phyloP scores from a whole-genome alignment of 2,113 vertebrate genomes.

The Phrynosoma platyrhinos region DNA sequence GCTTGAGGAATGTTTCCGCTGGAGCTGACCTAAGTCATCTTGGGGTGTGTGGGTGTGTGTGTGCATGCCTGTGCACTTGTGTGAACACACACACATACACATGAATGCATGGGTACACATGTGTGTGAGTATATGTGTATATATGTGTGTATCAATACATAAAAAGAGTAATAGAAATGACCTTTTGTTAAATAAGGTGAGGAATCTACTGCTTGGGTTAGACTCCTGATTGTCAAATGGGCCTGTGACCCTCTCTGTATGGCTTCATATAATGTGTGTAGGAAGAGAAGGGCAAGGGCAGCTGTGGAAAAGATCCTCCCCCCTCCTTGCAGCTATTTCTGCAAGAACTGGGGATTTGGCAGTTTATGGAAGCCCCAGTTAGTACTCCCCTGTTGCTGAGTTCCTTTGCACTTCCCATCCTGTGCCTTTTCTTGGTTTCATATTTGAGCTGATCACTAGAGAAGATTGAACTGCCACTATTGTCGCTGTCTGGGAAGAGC shows the following conservation, averaged over 20 bases:
- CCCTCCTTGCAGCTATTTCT: not conserved
- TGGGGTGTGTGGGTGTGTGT: not conserved
- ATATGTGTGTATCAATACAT: not conserved
- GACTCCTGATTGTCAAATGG: not conserved
- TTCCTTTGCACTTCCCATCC: not conserved
- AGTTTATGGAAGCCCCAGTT: not conserved
- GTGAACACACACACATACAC: too few relatives aligned
- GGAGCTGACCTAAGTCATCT: accelerated
- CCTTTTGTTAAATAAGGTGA: not conserved
- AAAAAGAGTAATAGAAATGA: not conserved
- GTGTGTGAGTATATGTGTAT: too few relatives aligned
- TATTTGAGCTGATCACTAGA: not conserved
- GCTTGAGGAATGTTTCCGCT: not conserved
- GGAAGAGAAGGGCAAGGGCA: not conserved
- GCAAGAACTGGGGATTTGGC: not conserved
- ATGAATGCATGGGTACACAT: not conserved
- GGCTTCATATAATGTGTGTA: not conserved
- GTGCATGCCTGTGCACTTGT: too few relatives aligned
- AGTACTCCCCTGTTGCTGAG: not conserved
- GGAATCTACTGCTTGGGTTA: not conserved
- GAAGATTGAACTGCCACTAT: not conserved
- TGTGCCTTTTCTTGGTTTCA: not conserved
- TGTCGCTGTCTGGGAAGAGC: not conserved
- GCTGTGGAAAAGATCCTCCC: not conserved
- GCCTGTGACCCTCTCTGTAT: not conserved